A percentile compares a stretch with the other conserved stretches of the same genome.
Evolutionary conservation across 2,888 invertebrate species (phyloP).

Genomic region (Eupithecia exiguata): DNA sequence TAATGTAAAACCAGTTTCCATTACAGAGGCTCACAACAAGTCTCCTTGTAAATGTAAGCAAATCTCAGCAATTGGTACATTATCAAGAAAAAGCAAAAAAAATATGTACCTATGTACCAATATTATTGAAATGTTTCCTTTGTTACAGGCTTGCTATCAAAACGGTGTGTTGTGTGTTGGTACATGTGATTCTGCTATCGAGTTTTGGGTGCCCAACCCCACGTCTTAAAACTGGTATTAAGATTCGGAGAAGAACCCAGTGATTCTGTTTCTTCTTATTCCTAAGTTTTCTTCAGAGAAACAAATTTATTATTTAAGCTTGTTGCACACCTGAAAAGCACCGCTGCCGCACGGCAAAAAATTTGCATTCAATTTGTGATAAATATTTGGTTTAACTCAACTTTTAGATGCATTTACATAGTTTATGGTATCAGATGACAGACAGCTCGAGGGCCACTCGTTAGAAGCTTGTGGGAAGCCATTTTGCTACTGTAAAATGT

Average conservation of each 20-base stretch:
- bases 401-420: no score
- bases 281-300: background rate
- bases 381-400: no score
- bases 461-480: no score
- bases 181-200: constrained; percentile 79
- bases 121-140: constrained; percentile 23
- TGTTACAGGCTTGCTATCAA: constrained; percentile 77
- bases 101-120: background rate
- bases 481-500: no score
- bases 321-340: no score
- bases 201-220: constrained; percentile 77
- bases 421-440: no score
- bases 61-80: background rate
- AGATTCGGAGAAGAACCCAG: background rate
- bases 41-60: background rate
- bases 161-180: constrained; percentile 77
- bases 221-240: constrained; percentile 25
- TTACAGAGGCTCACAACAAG: background rate
- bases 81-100: background rate
- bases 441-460: no score
- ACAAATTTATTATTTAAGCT: background rate
- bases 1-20: background rate
- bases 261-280: constrained; percentile 1
- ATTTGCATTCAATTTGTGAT: no score
- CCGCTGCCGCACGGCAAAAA: no score